Percentiles rank a stretch among this genome's conserved stretches.
Conservation (phyloP, 2,797 vertebrate genomes). For the Melanotaenia parkinsoni region DNA sequence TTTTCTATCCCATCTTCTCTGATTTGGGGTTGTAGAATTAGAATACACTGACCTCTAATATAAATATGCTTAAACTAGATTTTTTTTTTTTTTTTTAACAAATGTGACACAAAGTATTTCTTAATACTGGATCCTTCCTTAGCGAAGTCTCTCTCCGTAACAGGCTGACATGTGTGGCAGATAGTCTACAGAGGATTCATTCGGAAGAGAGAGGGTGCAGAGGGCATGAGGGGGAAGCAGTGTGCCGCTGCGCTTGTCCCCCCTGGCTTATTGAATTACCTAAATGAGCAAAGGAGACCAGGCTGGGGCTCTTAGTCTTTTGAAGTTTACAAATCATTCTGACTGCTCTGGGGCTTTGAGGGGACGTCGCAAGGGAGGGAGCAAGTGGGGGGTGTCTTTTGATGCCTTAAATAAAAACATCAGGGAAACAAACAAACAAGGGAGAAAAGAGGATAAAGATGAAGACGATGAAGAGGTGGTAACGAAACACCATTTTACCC, state of each 20-base stretch:
- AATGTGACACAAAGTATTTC: slow-evolving; percentile 7
- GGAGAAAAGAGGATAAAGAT: slow-evolving; percentile 60
- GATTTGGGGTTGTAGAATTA: background rate
- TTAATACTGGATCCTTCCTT: slow-evolving; percentile 21
- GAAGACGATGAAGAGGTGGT: slow-evolving; percentile 62
- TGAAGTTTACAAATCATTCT: slow-evolving; percentile 86
- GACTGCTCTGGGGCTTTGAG: slow-evolving; percentile 78
- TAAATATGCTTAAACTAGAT: background rate
- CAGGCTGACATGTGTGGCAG: slow-evolving; percentile 70
- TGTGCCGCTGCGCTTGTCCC: slow-evolving; percentile 71
- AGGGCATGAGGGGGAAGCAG: slow-evolving; percentile 74
- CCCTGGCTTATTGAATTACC: slow-evolving; percentile 84
- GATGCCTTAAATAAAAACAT: slow-evolving; percentile 87
- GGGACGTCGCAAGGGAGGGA: slow-evolving; percentile 63
- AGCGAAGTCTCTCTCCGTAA: slow-evolving; percentile 42
- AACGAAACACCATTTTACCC: slow-evolving; percentile 71
- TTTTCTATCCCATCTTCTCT: too few species aligned
- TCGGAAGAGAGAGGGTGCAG: slow-evolving; percentile 71
- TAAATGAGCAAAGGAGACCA: slow-evolving; percentile 82
- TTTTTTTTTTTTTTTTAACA: background rate
- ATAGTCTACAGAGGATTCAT: slow-evolving; percentile 73
- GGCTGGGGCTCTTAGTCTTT: slow-evolving; percentile 78
- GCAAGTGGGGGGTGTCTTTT: slow-evolving; percentile 72
- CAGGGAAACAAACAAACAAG: slow-evolving; percentile 85
- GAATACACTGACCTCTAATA: background rate